These are phyloP conservation scores for Salticus scenicus DNA, from an alignment of 2,888 invertebrate species.

Conservation along the genomic window DNA sequence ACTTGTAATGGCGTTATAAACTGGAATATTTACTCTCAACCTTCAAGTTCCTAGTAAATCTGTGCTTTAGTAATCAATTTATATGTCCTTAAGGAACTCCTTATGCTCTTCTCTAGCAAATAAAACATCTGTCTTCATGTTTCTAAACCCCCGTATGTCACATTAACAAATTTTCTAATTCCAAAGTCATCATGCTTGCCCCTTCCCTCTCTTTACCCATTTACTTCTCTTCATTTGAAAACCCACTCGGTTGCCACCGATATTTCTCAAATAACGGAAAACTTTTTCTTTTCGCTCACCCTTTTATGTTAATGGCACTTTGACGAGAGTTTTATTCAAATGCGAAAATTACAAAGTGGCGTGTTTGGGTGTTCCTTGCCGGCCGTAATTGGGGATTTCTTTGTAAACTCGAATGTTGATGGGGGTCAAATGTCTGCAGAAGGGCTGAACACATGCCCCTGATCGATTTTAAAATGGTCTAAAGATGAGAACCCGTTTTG, in stretches of 20 bases:
- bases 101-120: no score
- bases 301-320: slow-evolving; percentile 57
- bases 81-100: no score
- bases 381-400: slow-evolving; percentile 44
- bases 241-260: background rate
- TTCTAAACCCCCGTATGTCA: background rate
- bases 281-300: background rate
- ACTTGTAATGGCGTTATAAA: no score
- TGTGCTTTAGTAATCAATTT: no score
- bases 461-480: slow-evolving; percentile 13
- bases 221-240: background rate
- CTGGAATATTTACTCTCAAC: no score
- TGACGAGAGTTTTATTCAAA: slow-evolving; percentile 67
- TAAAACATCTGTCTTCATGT: background rate
- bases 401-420: background rate
- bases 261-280: slow-evolving; percentile 17
- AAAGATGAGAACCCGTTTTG: no score
- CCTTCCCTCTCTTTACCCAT: background rate
- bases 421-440: slow-evolving; percentile 2
- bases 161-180: background rate
- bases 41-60: no score
- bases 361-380: slow-evolving; percentile 33
- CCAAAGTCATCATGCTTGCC: background rate
- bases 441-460: background rate
- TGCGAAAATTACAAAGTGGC: slow-evolving; percentile 62